Evolutionary conservation across 1,140 invertebrate genomes (phyloP).

Genomic region (Magallana ariakensis): DNA sequence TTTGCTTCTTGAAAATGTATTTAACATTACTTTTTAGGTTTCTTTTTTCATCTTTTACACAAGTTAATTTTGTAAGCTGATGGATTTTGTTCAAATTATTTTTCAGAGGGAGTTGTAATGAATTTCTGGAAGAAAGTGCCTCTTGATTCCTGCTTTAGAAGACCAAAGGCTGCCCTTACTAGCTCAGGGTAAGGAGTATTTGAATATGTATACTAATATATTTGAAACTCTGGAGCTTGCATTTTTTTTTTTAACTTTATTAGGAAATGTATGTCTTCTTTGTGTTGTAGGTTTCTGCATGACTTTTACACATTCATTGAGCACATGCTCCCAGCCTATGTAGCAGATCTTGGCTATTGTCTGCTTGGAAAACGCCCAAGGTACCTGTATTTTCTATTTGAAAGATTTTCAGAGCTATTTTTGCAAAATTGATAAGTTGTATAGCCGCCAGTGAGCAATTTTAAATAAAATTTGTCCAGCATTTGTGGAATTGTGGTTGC

Average conservation of each 20-base stretch:
- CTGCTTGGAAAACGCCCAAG: slow-evolving; percentile 78
- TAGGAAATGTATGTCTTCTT: slow-evolving; percentile 3
- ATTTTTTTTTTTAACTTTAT: neutral
- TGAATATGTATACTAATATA: too few species aligned
- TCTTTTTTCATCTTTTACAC: too few species aligned
- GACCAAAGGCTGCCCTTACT: slow-evolving; percentile 74
- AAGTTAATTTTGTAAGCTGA: too few species aligned
- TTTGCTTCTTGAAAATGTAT: too few species aligned
- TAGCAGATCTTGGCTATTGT: slow-evolving; percentile 76
- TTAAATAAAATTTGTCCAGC: too few species aligned
- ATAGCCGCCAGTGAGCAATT: too few species aligned
- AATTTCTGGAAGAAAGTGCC: slow-evolving; percentile 78
- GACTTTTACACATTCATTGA: slow-evolving; percentile 78
- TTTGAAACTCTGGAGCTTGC: too few species aligned
- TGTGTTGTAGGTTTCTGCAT: slow-evolving; percentile 75
- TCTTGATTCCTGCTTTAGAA: slow-evolving; percentile 76
- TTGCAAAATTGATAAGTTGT: neutral
- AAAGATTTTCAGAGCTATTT: neutral
- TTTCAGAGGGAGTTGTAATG: slow-evolving; percentile 75
- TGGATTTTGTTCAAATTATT: slow-evolving; percentile 32
- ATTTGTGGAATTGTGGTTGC: too few species aligned
- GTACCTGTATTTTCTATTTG: slow-evolving; percentile 56
- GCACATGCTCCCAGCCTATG: slow-evolving; percentile 79
- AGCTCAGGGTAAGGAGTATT: slow-evolving; percentile 69
- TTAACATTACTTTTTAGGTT: too few species aligned